Evolutionary conservation across 2,888 invertebrate species (phyloP).

Genomic region (Cremastobaeus sp.): DNA sequence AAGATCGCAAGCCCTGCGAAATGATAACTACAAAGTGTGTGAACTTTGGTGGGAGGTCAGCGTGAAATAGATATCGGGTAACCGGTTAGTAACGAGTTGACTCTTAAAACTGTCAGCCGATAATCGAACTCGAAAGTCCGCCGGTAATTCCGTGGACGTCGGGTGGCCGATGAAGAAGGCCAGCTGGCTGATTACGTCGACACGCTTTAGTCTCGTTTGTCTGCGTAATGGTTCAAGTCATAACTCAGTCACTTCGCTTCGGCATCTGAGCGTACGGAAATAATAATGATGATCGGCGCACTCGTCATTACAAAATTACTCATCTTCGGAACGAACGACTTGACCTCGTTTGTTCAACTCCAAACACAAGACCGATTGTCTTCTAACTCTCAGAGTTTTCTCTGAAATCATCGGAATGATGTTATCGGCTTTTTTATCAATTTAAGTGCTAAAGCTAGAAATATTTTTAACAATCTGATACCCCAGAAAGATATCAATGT

Average conservation of each 20-base stretch:
- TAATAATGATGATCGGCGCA: constrained; percentile 56
- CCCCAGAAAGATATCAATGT: too few species aligned
- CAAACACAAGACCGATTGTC: constrained; percentile 7
- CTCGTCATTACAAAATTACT: constrained; percentile 29
- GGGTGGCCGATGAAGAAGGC: constrained; percentile 41
- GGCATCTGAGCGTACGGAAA: constrained; percentile 66
- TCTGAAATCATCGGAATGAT: neutral
- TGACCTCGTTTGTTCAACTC: constrained; percentile 25
- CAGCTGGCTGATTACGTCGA: constrained; percentile 66
- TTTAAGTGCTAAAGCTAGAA: neutral
- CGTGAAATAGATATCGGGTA: constrained; percentile 42
- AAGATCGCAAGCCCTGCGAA: too few species aligned
- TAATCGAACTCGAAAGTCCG: constrained; percentile 55
- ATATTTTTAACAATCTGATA: too few species aligned
- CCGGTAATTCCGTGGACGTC: constrained; percentile 43
- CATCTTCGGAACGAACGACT: constrained; percentile 14
- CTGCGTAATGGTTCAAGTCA: constrained; percentile 69
- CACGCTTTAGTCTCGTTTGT: constrained; percentile 75
- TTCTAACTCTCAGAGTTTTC: neutral
- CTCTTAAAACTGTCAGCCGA: constrained; percentile 67
- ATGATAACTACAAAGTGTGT: constrained; percentile 35
- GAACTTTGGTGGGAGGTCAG: constrained; percentile 51
- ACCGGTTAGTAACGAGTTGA: constrained; percentile 52
- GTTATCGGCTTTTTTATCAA: constrained; percentile 7
- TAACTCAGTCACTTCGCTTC: constrained; percentile 66